Evolutionary conservation across 2,113 vertebrate species (phyloP), one percentile per base, ranked within the genome.

Genomic region (Piprites chloris): DNA sequence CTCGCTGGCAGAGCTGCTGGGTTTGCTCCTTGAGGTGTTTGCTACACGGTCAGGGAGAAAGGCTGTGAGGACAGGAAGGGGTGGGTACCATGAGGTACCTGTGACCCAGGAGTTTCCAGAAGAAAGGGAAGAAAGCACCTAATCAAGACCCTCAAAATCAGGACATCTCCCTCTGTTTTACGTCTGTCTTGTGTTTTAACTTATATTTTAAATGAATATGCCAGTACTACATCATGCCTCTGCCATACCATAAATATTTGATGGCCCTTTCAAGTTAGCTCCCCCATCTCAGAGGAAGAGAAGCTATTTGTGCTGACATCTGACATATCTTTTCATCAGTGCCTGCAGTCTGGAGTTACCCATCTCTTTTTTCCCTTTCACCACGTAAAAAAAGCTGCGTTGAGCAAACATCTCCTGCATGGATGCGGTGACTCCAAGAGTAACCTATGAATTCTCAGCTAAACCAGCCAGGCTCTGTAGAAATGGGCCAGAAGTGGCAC

Each of bases 221-320:
- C 28, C 67, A 50, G 63, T 33, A 33, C 41, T 35, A 42, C 83
- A n/a, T 86, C 47, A 55, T 85, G 37, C 16, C 82, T 65, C 18
- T 74, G 56, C 73, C 37, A 49, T 77, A 30, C 68, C 49, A 61
- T 94, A 92, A 93, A 94, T 97, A 92, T 96, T 94, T 94, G 62
- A 94, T 95, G 52, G 39, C 9, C 33, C 56, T 84, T 95, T 95
- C 86, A 69, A 68, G 61, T 79, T 89, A 83, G 52, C 46, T 95
- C 66, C 50, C 46, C 37, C 56, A 24, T 89, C 61, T 91, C 81
- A 83, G 71, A 85, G 65, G 75, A 80, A 42, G 73, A 79, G 76
- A 68, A 90, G 73, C 56, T 84, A 78, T 96, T 87, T 2, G 1
- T 12, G 1, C 88, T 94, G 85, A 92, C 83, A 49, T 69, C 63